Evolutionary conservation across 2,888 invertebrate species (phyloP), one percentile per base, ranked within the genome.

Genomic region (Bellardia bayeri): DNA sequence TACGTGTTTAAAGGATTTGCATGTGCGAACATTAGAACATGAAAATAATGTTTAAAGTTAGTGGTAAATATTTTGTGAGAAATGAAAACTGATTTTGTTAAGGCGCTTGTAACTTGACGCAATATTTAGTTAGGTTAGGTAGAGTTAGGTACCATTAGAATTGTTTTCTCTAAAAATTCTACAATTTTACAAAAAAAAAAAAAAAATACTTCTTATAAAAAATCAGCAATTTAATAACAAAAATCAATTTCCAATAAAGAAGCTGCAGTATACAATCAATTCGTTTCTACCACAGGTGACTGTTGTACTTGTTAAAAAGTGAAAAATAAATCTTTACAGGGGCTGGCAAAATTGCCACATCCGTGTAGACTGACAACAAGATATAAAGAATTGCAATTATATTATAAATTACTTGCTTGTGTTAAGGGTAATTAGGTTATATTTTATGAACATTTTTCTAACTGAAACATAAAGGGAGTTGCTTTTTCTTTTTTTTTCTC

Each of bases 381-480:
- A 40, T 9, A 56, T 37, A 14, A 14, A n/a, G 23, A 14, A n/a
- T n/a, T 61, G 9, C 23, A 64, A 64, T 5, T 66, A 11, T 45
- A 80, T 74, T 66, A 82, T 74, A 66, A 74, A 82, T 82, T 30
- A 58, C 16, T 23, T 30, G 56, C 16, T 23, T 58, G 51, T 9
- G 16, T n/a, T 81, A 42, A 56, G 11, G 72, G 40, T 64, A 30
- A 66, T 42, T 42, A 56, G 4, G 1, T 42, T 56, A 54, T 66
- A 33, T 63, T 37, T 13, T 2, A 30, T 33, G 16, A 16, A 23
- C 23, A 40, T 33, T 9, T 9, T 11, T 23, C 33, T 37, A 33
- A 51, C 14, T 30, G 7, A 63, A 37, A 63, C 33, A 63, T 63
- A 37, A 63, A 63, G 11, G 37, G n/a, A 37, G 8, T 2, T 69